Base-by-base conservation (phyloP, 2,888 invertebrate genomes). In the Dolomedes plantarius region DNA sequence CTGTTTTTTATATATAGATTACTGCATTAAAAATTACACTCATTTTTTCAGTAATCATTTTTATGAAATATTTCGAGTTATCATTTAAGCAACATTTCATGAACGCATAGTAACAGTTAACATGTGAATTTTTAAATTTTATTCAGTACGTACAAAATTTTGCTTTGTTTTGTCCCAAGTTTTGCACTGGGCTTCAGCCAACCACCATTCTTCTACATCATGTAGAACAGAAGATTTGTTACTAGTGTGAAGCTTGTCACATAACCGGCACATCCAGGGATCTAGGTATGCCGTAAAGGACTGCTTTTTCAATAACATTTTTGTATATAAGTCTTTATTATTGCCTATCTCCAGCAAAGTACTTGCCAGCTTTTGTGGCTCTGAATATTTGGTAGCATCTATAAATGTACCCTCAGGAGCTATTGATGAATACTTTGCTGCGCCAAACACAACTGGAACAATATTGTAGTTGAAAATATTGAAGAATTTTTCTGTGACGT, bases 401-500 rank as follows among this genome's bases (percentile, higher is more conserved):
- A 91, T 91, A 87, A 89, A 91, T 2, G 91, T 90, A 19, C 88
- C 88, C 19, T 88, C 88, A 0, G 91, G 91, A 1, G 90, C 89
- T 1, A 90, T 74, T n/a, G 32, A 16, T 0, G 88, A 86, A 76
- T 91, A 91, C 79, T 91, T 89, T 0, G 89, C 89, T 11, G 89
- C 88, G 0, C 91, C 91, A 65, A 90, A 89, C 1, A 90, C 90
- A 5, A 91, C 88, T 0, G 90, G 90, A 13, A 91, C 88, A 13
- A 90, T 88, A 50, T 90, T 86, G 19, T 88, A 79, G 9, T 85
- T 85, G n/a, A 90, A 88, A 9, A 88, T 83, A 6, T 87, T 83
- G 76, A 89, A 90, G 13, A 90, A 88, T 68, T 91, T 90, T 72
- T 91, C 91, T 0, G 90, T 90, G 0, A 90, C 89, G 87, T 91